These are phyloP conservation scores for Chroicocephalus ridibundus DNA, from an alignment of 2,113 vertebrate species.

Conservation along the genomic window DNA sequence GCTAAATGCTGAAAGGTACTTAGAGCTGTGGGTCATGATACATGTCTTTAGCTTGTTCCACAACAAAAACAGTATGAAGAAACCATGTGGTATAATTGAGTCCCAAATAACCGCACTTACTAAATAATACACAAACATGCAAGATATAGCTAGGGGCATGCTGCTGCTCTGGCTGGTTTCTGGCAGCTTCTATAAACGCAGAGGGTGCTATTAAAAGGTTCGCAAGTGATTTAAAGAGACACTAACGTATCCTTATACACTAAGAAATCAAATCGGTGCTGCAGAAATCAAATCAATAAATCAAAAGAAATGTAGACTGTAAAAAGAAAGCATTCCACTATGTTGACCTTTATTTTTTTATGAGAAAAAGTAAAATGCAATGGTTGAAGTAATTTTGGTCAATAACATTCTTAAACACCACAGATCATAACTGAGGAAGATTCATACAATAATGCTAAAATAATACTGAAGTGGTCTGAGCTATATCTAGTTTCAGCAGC, in stretches of 20 bases:
- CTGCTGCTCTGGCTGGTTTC: not conserved
- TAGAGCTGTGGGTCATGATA: not conserved
- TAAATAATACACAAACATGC: slow-evolving; percentile 12
- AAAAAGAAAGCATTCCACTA: not conserved
- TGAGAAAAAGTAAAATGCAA: not conserved
- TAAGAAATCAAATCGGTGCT: not conserved
- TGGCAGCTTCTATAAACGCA: not conserved
- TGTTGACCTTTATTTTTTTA: not conserved
- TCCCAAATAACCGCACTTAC: not conserved
- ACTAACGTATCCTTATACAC: not conserved
- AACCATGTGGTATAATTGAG: not conserved
- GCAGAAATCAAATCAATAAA: not conserved
- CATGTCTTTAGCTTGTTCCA: not conserved
- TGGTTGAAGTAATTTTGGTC: not conserved
- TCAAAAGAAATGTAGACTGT: not conserved
- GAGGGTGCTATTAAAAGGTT: not conserved
- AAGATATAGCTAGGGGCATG: not conserved
- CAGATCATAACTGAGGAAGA: not conserved
- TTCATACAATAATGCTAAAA: not conserved
- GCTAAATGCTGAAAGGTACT: not conserved
- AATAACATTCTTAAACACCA: not conserved
- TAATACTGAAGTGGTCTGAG: not conserved
- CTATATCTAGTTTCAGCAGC: not conserved
- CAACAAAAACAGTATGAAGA: not conserved
- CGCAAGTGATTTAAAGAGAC: not conserved